These are phyloP conservation scores for Mayetiola destructor DNA, from an alignment of 2,888 invertebrate genomes.

Conservation along the genomic window DNA sequence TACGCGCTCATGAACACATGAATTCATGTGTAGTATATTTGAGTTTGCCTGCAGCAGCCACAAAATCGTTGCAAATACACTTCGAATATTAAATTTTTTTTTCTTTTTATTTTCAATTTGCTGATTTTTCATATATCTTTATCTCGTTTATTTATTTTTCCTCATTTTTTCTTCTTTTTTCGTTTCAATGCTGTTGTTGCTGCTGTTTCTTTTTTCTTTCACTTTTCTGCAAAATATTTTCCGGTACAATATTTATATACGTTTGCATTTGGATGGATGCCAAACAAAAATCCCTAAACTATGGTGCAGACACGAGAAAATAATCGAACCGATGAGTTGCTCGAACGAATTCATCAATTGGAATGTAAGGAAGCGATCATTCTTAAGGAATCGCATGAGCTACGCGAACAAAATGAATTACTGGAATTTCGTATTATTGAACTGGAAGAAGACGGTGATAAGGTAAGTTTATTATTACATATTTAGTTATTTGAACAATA, in stretches of 20 bases:
- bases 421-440: constrained; percentile 66
- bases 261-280: constrained; percentile 1
- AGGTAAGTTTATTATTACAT: constrained; percentile 25
- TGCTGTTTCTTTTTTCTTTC: neutral
- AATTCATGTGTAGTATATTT: too few relatives aligned
- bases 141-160: neutral
- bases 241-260: neutral
- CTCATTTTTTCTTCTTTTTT: too few relatives aligned
- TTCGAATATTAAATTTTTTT: too few relatives aligned
- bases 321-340: neutral
- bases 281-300: neutral
- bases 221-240: neutral
- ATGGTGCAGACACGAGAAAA: constrained; percentile 2
- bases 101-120: neutral
- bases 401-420: constrained; percentile 64
- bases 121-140: neutral
- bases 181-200: neutral
- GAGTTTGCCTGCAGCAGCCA: too few relatives aligned
- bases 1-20: too few relatives aligned
- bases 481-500: too few relatives aligned
- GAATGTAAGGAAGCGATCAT: constrained; percentile 43
- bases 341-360: constrained; percentile 33
- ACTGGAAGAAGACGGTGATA: constrained; percentile 50
- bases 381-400: constrained; percentile 52
- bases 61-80: too few relatives aligned